A percentile compares a stretch with the other conserved stretches of the same genome.
These are phyloP conservation scores for Umimayanthus kanabou DNA, from an alignment of 92 coral and sea anemone species.

Conservation along the genomic window DNA sequence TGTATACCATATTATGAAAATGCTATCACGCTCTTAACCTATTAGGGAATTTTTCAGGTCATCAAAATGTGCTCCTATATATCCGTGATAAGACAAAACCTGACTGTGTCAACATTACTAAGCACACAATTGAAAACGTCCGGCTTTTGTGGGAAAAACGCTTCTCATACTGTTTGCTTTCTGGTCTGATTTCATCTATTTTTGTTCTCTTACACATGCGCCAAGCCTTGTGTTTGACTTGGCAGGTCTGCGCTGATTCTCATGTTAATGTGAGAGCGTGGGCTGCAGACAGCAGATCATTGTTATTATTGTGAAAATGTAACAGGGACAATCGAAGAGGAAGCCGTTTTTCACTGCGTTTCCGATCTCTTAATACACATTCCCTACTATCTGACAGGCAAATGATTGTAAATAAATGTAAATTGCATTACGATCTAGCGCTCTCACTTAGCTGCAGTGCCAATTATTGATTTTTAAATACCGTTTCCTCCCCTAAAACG, in stretches of 20 bases:
- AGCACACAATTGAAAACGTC: constrained; percentile 29
- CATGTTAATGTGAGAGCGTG: constrained; percentile 65
- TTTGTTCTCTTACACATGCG: constrained; percentile 31
- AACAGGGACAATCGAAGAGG: constrained; percentile 13
- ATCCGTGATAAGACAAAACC: constrained; percentile 31
- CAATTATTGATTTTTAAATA: constrained; percentile 23
- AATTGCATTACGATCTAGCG: constrained; percentile 19
- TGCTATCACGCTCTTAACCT: constrained; percentile 11
- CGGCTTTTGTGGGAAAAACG: constrained; percentile 37
- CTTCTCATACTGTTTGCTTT: constrained; percentile 35
- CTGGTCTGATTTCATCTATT: constrained; percentile 30
- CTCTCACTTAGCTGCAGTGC: constrained; percentile 21
- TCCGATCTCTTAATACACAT: constrained; percentile 36
- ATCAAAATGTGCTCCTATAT: constrained; percentile 13
- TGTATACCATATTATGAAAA: neutral
- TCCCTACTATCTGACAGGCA: constrained; percentile 18
- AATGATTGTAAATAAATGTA: constrained; percentile 1
- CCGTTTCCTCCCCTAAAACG: constrained; percentile 36
- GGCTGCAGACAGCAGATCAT: constrained; percentile 8
- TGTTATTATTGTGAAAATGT: constrained; percentile 28
- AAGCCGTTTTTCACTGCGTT: constrained; percentile 36
- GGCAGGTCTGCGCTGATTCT: constrained; percentile 50
- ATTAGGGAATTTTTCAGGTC: constrained; percentile 24
- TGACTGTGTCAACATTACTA: constrained; percentile 5
- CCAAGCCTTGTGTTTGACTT: constrained; percentile 16